phyloP scores from a whole-genome alignment of 1,140 invertebrate species.

The Ptiloglossa arizonensis region DNA sequence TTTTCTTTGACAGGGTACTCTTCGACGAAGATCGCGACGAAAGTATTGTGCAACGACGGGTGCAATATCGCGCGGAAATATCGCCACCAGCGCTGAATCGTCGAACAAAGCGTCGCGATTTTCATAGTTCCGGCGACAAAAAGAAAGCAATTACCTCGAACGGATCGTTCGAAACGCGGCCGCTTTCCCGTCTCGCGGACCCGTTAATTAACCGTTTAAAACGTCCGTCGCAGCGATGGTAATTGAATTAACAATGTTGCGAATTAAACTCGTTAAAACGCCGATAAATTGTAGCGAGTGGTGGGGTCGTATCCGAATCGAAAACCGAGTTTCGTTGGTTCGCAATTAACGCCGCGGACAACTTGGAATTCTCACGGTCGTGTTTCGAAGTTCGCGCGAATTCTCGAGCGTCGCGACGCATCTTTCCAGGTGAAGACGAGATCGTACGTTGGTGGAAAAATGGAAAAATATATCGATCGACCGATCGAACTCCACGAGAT shows the following conservation, averaged over 20 bases:
- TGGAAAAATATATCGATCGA: too few species aligned
- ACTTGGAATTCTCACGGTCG: not conserved
- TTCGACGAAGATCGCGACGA: too few species aligned
- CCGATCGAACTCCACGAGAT: too few species aligned
- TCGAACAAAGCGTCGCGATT: not conserved
- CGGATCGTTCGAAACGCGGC: not conserved
- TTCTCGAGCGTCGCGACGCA: too few species aligned
- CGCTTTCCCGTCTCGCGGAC: not conserved
- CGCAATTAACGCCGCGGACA: slow-evolving; percentile 42
- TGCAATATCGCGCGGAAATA: too few species aligned
- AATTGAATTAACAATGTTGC: slow-evolving; percentile 55
- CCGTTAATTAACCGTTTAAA: slow-evolving; percentile 58
- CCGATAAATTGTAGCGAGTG: slow-evolving; percentile 51
- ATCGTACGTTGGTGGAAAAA: too few species aligned
- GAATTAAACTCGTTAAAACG: slow-evolving; percentile 49
- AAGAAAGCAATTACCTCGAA: slow-evolving; percentile 13
- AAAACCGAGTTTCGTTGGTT: not conserved
- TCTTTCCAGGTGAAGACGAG: too few species aligned
- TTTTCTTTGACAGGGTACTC: too few species aligned
- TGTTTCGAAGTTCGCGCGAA: not conserved
- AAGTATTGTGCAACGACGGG: too few species aligned
- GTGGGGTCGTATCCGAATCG: slow-evolving; percentile 33
- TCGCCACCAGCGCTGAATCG: too few species aligned
- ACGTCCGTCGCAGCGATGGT: slow-evolving; percentile 1
- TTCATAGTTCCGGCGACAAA: not conserved